Percentiles rank a stretch among this genome's conserved stretches.
These are phyloP conservation scores for Todiramphus saurophagus DNA, from an alignment of 2,113 vertebrate species.

Conservation along the genomic window DNA sequence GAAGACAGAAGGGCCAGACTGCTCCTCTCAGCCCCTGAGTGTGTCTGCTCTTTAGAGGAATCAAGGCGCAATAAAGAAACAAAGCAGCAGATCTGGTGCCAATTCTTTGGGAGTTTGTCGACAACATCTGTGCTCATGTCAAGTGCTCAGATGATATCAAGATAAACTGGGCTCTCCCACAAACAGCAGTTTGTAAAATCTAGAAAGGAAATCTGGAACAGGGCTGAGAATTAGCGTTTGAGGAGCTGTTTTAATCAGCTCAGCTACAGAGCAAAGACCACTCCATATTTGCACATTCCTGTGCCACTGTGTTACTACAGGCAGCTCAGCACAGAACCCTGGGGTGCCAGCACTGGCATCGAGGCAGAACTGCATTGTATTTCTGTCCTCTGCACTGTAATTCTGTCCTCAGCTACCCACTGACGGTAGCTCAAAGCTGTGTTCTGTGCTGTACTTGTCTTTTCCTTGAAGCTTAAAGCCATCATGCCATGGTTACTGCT, in stretches of 20 bases:
- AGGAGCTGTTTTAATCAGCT: neutral
- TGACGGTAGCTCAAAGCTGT: accelerated
- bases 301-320: accelerated
- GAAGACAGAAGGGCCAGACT: neutral
- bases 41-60: neutral
- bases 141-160: neutral
- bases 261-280: neutral
- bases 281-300: neutral
- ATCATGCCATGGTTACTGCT: accelerated
- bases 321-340: neutral
- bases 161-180: neutral
- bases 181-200: conserved; percentile 9
- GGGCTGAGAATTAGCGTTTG: conserved; percentile 8
- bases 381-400: neutral
- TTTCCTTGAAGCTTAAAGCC: neutral
- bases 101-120: conserved; percentile 28
- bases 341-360: accelerated
- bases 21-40: neutral
- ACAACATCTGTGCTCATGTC: conserved; percentile 48
- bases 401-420: neutral
- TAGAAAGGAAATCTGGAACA: conserved; percentile 44
- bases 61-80: neutral
- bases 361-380: neutral
- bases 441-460: neutral
- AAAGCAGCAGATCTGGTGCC: conserved; percentile 6